Evolutionary conservation across 1,140 invertebrate species (phyloP), one percentile per base, ranked within the genome.

Genomic region (Ips nitidus): DNA sequence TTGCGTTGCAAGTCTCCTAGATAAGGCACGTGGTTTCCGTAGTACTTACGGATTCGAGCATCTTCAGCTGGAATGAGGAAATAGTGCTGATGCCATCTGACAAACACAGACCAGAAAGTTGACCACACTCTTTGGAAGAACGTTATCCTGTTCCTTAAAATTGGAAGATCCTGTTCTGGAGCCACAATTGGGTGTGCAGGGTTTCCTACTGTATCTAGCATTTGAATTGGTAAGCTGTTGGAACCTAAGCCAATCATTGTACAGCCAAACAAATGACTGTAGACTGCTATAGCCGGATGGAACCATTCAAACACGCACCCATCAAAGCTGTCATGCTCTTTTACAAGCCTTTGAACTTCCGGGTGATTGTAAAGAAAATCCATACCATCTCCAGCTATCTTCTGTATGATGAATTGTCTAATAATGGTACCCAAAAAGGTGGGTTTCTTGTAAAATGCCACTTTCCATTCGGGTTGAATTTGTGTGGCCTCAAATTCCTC

Each of bases 181-280:
- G 83, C 80, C 22, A 83, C 70, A n/a, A 83, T 71, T 0, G 82
- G 80, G 66, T 84, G 81, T 2, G 73, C 68, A 4, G 80, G 78
- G 66, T 80, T 75, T 43, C 75, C 76, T 22, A 76, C 59, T 2
- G 61, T 47, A 43, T 74, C 74, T 5, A 72, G 56, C 4, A 71
- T 59, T 40, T 63, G 42, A 6, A 72, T 41, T 2, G 64, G 58
- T 6, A 65, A 55, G n/a, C 68, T 71, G 41, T 71, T 43, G 41
- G 80, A 76, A 3, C 69, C 36, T 1, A 80, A 74, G 3, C 73
- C 77, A 52, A 81, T 74, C 39, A 77, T 55, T 6, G 79, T 76
- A 47, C 75, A 74, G 3, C 75, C 71, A 53, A 73, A 79, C 22
- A 75, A 59, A 22, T 71, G 66, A 41, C 64, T 66, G 40, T 77